These are phyloP conservation scores for Panthera uncia DNA, from an alignment of 2,113 vertebrate species.

Conservation along the genomic window DNA sequence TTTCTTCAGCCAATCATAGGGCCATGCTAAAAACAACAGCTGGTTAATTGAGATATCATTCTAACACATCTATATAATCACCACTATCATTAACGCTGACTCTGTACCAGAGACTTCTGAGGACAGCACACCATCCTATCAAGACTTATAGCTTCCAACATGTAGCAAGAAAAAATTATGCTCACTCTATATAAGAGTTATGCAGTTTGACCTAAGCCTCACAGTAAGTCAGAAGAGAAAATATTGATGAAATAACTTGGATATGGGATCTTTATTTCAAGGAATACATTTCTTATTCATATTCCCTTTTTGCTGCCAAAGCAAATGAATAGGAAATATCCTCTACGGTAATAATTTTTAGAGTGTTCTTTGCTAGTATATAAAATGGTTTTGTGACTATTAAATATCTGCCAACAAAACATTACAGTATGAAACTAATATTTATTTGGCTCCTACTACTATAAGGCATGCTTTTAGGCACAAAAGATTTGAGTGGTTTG, in stretches of 20 bases:
- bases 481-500: not conserved
- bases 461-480: not conserved
- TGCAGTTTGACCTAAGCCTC: not conserved
- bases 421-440: not conserved
- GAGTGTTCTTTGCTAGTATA: not conserved
- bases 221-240: not conserved
- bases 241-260: not conserved
- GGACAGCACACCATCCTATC: not conserved
- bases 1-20: slow-evolving; percentile 53
- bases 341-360: not conserved
- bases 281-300: not conserved
- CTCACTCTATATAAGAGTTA: not conserved
- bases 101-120: slow-evolving; percentile 19
- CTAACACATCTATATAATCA: slow-evolving; percentile 13
- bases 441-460: not conserved
- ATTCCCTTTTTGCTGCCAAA: not conserved
- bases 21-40: slow-evolving; percentile 10
- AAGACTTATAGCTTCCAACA: slow-evolving; percentile 11
- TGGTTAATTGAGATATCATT: not conserved
- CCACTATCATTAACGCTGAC: slow-evolving; percentile 51
- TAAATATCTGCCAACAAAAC: not conserved
- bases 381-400: not conserved
- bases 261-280: slow-evolving; percentile 18
- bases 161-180: not conserved
- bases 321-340: not conserved